Conservation (phyloP, 2,888 invertebrate species). For the Calliscelio sp. region DNA sequence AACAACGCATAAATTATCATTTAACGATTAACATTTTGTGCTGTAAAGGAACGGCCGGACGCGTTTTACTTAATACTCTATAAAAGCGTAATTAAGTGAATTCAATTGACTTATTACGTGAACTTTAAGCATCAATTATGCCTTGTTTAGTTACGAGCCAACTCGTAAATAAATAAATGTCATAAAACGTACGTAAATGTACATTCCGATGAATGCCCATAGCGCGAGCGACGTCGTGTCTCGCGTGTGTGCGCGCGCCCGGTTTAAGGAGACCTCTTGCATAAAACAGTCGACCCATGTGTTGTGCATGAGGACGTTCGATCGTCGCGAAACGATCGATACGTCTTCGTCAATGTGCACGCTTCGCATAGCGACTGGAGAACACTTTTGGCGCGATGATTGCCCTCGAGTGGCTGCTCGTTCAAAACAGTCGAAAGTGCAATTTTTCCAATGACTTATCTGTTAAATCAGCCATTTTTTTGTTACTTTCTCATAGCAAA, state of each 20-base stretch:
- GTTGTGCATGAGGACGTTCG: conserved; percentile 60
- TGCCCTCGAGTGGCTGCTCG: conserved; percentile 44
- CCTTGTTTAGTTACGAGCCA: conserved; percentile 36
- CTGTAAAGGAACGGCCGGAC: background rate
- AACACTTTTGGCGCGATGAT: conserved; percentile 58
- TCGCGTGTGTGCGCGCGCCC: background rate
- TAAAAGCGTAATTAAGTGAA: conserved; percentile 29
- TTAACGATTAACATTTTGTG: background rate
- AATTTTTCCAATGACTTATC: conserved; percentile 48
- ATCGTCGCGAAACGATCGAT: conserved; percentile 62
- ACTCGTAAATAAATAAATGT: conserved; percentile 49
- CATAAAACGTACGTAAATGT: conserved; percentile 49
- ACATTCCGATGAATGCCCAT: conserved; percentile 25
- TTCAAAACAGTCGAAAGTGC: conserved; percentile 59
- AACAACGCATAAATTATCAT: background rate
- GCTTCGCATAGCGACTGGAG: conserved; percentile 39
- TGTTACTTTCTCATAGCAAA: background rate
- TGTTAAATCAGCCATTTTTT: conserved; percentile 43
- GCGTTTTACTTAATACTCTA: conserved; percentile 17
- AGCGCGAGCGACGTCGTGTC: background rate
- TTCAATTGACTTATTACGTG: conserved; percentile 45
- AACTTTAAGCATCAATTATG: conserved; percentile 35
- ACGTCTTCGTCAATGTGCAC: conserved; percentile 60
- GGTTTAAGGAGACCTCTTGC: conserved; percentile 54
- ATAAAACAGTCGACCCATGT: conserved; percentile 52